Percentiles rank a stretch among this genome's conserved stretches.
Evolutionary conservation across 2,888 invertebrate species (phyloP).

Genomic region (Limnephilus lunatus): DNA sequence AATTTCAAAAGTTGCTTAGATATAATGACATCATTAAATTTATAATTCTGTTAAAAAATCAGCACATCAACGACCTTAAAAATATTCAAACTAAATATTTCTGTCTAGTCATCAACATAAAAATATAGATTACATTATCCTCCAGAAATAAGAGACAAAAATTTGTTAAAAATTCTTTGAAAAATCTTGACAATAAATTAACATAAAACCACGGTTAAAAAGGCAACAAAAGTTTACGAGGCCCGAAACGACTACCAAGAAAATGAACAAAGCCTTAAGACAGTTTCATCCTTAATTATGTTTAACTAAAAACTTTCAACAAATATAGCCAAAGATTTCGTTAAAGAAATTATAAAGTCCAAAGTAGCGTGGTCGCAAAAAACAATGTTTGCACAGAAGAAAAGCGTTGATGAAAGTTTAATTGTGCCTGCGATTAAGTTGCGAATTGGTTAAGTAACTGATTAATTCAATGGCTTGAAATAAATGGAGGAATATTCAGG

Average conservation of each 20-base stretch:
- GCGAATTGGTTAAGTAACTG: not conserved
- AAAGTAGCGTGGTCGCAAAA: not conserved
- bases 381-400: not conserved
- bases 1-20: not conserved
- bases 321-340: not conserved
- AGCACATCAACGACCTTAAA: not conserved
- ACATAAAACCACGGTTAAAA: not conserved
- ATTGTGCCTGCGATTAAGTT: not conserved
- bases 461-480: not conserved
- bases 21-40: not conserved
- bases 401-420: not conserved
- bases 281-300: not conserved
- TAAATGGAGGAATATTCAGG: not conserved
- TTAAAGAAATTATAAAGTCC: not conserved
- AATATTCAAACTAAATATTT: not conserved
- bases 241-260: not conserved
- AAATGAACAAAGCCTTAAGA: not conserved
- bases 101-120: not conserved
- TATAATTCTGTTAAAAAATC: not conserved
- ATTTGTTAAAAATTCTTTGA: not conserved
- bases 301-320: not conserved
- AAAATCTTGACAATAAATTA: not conserved
- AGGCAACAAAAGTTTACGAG: not conserved
- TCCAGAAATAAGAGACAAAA: not conserved
- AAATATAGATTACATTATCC: not conserved